A percentile compares a stretch with the other conserved stretches of the same genome.
These are phyloP conservation scores for Brachyalestes nurse DNA, from an alignment of 2,797 vertebrate species.

Conservation along the genomic window DNA sequence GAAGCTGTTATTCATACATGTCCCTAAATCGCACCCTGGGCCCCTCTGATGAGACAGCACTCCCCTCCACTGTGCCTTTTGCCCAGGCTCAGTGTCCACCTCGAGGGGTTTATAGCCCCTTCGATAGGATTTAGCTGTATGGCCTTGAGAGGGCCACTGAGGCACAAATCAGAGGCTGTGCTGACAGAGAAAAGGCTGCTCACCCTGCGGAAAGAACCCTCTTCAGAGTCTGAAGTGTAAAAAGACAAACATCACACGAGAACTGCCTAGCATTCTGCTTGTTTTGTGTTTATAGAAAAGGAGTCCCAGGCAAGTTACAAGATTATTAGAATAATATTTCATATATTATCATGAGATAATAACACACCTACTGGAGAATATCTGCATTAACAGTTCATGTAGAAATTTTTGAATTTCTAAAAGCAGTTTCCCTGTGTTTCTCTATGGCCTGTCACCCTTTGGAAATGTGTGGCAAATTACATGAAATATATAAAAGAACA, in stretches of 20 bases:
- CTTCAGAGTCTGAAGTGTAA: constrained; percentile 25
- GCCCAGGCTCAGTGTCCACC: constrained; percentile 50
- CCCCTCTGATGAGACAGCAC: constrained; percentile 58
- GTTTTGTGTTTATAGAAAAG: neutral
- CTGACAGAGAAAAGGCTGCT: constrained; percentile 40
- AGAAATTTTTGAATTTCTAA: too few species aligned
- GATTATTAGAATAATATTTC: too few species aligned
- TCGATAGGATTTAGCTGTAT: constrained; percentile 58
- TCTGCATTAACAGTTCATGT: too few species aligned
- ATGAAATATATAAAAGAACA: too few species aligned
- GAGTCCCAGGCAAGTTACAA: too few species aligned
- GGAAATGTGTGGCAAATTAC: too few species aligned
- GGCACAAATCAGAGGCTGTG: constrained; percentile 61
- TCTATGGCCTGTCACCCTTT: too few species aligned
- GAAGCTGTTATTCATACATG: constrained; percentile 53
- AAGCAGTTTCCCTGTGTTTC: too few species aligned
- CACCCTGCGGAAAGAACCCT: constrained; percentile 26
- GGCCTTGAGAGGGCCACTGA: constrained; percentile 55
- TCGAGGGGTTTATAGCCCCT: constrained; percentile 59
- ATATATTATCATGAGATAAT: too few species aligned
- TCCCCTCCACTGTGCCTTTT: constrained; percentile 52
- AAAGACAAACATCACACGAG: constrained; percentile 19
- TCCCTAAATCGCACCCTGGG: constrained; percentile 43
- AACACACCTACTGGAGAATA: too few species aligned
- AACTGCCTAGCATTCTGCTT: neutral